Conservation (phyloP, 2,113 vertebrate genomes). For the Psettodes erumei region DNA sequence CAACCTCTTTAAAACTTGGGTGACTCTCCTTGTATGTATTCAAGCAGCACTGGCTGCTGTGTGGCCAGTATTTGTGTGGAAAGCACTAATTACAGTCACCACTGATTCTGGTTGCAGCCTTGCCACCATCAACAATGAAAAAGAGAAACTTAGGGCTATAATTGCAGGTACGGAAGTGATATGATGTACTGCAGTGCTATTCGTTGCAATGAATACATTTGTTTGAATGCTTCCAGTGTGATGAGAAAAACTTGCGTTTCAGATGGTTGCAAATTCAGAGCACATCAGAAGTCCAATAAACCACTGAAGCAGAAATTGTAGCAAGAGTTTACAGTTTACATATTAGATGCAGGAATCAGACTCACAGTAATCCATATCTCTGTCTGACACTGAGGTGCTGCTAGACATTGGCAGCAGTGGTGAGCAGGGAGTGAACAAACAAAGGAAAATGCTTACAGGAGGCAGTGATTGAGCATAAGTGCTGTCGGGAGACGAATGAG, state of each 20-base stretch:
- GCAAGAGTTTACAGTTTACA: not conserved
- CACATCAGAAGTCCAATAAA: not conserved
- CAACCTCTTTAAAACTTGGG: not conserved
- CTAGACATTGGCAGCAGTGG: not conserved
- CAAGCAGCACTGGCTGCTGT: not conserved
- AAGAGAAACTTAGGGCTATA: not conserved
- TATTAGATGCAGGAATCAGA: not conserved
- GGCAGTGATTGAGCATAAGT: not conserved
- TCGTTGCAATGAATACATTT: not conserved
- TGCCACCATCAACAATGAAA: not conserved
- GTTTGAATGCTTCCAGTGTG: not conserved
- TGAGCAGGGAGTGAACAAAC: not conserved
- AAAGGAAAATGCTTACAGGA: not conserved
- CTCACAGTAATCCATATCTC: not conserved
- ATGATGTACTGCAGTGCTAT: not conserved
- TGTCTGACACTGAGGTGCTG: not conserved
- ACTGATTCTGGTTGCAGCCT: not conserved
- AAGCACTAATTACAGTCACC: slow-evolving; percentile 17
- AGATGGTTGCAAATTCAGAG: not conserved
- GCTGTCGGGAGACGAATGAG: not conserved
- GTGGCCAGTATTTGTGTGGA: not conserved
- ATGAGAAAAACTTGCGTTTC: not conserved
- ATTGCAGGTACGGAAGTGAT: not conserved
- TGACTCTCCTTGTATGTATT: not conserved
- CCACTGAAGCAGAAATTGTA: not conserved